Evolutionary conservation across 2,888 invertebrate genomes (phyloP), one percentile per base, ranked within the genome.

Genomic region (Gasteruption jaculator): DNA sequence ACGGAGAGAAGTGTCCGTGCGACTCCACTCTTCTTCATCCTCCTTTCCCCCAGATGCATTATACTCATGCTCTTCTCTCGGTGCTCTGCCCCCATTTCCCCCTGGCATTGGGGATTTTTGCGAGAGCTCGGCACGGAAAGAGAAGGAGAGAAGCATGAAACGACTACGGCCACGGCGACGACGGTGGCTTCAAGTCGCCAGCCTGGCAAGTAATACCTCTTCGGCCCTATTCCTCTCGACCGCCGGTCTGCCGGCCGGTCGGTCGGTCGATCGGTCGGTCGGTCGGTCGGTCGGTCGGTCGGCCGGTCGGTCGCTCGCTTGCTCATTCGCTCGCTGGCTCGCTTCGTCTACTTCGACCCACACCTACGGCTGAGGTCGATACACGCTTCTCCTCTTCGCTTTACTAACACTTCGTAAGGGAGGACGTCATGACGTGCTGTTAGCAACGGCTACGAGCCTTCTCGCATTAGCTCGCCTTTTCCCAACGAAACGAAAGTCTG

Each of bases 361-460:
- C 61, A 62, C 60, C 63, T 56, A 60, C 56, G 53, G 25, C 47
- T 54, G 60, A 58, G 63, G 63, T 65, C 65, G 64, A 64, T 65
- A 65, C 58, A 64, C 60, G 60, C 57, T 50, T 47, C 51, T 55
- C 53, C 47, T 56, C 52, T 53, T 53, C 54, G 57, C 54, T 57
- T 56, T 57, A 56, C 56, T 58, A 52, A 48, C 54, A 50, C 48
- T 47, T 26, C 40, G 42, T 45, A 50, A 51, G 55, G 52, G 56
- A 56, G 50, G 54, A 61, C 57, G 51, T 51, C 39, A n/a, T n/a
- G n/a, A n/a, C n/a, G n/a, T n/a, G 16, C 14, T 12, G 10, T 22
- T 33, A 48, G 51, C 41, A 27, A 48, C 35, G 49, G 44, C 30
- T 46, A 26, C 26, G 33, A 45, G 26, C 24, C 24, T 22, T 7